These are phyloP conservation scores for Chascanopsetta lugubris DNA, from an alignment of 2,113 vertebrate genomes.

Conservation along the genomic window DNA sequence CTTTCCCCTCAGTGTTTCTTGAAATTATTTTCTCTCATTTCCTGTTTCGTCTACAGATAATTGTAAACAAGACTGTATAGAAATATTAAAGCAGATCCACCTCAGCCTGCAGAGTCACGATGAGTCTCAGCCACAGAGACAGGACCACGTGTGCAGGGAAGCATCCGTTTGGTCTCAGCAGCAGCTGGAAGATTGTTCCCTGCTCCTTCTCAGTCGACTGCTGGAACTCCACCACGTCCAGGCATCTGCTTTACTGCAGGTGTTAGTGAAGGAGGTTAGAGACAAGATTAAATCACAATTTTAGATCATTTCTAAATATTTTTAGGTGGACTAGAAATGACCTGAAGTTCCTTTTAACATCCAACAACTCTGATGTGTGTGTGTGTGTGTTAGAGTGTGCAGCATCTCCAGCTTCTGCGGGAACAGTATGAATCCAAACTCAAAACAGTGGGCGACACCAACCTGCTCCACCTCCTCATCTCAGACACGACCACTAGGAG, in stretches of 20 bases:
- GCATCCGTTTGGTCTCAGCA: constrained; percentile 1
- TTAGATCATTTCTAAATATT: no score
- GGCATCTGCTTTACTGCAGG: constrained; percentile 39
- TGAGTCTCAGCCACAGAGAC: constrained; percentile 1
- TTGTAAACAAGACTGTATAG: constrained; percentile 41
- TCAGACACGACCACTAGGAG: constrained; percentile 19
- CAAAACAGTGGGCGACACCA: constrained; percentile 27
- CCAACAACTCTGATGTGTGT: constrained; percentile 7
- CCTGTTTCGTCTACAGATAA: constrained; percentile 24
- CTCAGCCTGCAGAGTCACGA: constrained; percentile 19
- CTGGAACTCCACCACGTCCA: constrained; percentile 69
- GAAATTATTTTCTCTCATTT: background rate
- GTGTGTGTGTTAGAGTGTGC: constrained; percentile 45
- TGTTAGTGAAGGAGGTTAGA: constrained; percentile 57
- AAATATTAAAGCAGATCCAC: constrained; percentile 63
- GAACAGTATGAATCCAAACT: constrained; percentile 50
- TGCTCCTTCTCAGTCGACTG: constrained; percentile 61
- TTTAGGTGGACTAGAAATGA: no score
- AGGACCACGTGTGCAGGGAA: background rate
- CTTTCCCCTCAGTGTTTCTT: background rate
- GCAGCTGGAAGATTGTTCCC: constrained; percentile 46
- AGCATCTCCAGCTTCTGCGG: constrained; percentile 32
- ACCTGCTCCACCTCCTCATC: constrained; percentile 51
- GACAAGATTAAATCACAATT: no score
- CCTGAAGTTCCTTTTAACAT: background rate